phyloP scores from a whole-genome alignment of 2,113 vertebrate genomes.

The Okapia johnstoni region DNA sequence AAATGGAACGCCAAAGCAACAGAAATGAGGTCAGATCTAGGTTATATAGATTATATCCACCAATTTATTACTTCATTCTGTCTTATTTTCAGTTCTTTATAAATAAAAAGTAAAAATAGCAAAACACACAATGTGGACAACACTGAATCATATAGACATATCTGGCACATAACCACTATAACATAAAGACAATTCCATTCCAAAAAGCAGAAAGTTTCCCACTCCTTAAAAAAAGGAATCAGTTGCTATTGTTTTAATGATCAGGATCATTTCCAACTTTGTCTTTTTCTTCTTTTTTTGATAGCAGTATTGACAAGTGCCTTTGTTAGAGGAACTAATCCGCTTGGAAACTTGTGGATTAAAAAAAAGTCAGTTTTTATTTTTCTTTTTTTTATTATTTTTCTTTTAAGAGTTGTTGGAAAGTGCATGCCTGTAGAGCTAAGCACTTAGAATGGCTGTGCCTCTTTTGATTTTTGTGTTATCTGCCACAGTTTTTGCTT shows the following conservation, averaged over 20 bases:
- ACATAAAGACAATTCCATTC: background rate
- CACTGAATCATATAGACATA: slow-evolving; percentile 41
- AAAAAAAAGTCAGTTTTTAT: background rate
- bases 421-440: background rate
- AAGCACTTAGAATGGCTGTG: background rate
- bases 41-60: background rate
- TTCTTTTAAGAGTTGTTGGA: background rate
- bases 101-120: slow-evolving; percentile 59
- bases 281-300: background rate
- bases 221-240: background rate
- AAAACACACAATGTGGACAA: slow-evolving; percentile 33
- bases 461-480: background rate
- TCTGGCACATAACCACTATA: slow-evolving; percentile 3
- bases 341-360: background rate
- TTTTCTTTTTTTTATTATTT: slow-evolving; percentile 5
- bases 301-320: background rate
- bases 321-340: background rate
- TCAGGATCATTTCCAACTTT: slow-evolving; percentile 27
- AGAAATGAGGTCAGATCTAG: background rate
- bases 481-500: background rate
- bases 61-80: slow-evolving; percentile 58
- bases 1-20: slow-evolving; percentile 5
- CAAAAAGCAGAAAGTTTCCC: slow-evolving; percentile 43
- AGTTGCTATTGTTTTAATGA: background rate
- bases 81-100: slow-evolving; percentile 36